A percentile compares a stretch with the other conserved stretches of the same genome.
Evolutionary conservation across 2,113 vertebrate species (phyloP).

Genomic region (Corvus cornix): DNA sequence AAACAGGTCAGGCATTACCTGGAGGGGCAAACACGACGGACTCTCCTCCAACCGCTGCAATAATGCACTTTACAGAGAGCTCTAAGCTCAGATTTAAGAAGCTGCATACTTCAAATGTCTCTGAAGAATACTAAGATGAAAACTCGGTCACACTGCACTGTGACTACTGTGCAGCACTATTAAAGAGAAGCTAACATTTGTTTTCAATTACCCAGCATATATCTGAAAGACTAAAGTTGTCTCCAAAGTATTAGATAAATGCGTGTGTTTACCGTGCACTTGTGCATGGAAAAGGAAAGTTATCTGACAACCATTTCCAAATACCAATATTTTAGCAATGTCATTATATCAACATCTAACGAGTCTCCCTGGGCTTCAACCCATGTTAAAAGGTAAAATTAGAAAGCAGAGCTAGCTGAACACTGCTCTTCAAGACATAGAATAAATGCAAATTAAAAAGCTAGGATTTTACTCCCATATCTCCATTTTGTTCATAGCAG

Average conservation of each 20-base stretch:
- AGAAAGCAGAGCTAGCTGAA: background rate
- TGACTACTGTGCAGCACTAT: background rate
- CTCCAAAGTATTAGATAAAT: background rate
- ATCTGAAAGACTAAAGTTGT: background rate
- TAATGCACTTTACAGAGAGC: background rate
- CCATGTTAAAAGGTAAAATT: background rate
- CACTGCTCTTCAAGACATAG: background rate
- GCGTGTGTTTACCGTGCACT: background rate
- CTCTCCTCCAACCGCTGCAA: background rate
- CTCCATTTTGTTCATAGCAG: background rate
- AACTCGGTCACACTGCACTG: background rate
- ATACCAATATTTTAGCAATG: background rate
- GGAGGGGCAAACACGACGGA: background rate
- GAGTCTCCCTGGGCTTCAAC: background rate
- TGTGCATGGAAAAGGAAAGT: background rate
- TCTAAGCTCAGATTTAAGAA: background rate
- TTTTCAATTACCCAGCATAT: background rate
- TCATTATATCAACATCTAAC: background rate
- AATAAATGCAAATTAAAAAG: background rate
- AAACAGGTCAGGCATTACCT: background rate
- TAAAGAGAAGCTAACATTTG: slow-evolving; percentile 30
- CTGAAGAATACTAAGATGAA: background rate
- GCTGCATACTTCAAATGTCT: background rate
- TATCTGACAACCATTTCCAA: background rate
- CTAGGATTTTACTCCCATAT: background rate